Evolutionary conservation across 2,888 invertebrate species (phyloP).

Genomic region (Plutella xylostella): DNA sequence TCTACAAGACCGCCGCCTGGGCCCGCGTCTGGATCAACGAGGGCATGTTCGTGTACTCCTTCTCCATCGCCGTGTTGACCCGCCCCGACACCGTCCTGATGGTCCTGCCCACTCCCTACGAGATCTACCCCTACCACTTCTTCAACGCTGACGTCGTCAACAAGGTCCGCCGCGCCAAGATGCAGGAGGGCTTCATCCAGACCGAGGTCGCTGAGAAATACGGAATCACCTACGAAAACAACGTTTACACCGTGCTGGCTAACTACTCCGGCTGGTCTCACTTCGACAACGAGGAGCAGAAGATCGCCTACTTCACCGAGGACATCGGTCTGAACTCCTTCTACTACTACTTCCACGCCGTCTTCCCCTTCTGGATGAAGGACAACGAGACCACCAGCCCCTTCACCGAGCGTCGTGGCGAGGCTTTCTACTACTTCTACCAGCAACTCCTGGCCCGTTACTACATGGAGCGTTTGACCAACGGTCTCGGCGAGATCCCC

Average conservation of each 20-base stretch:
- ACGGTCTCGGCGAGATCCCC: slow-evolving; percentile 71
- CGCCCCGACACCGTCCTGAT: slow-evolving; percentile 69
- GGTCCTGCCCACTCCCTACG: slow-evolving; percentile 75
- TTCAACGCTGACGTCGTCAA: slow-evolving; percentile 68
- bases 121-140: slow-evolving; percentile 75
- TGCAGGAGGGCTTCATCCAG: slow-evolving; percentile 36
- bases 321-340: slow-evolving; percentile 76
- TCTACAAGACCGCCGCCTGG: slow-evolving; percentile 70
- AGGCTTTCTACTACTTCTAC: slow-evolving; percentile 74
- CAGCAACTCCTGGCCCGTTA: slow-evolving; percentile 77
- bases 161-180: slow-evolving; percentile 49
- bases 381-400: slow-evolving; percentile 50
- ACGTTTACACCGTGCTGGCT: slow-evolving; percentile 60
- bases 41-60: slow-evolving; percentile 72
- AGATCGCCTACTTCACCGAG: slow-evolving; percentile 76
- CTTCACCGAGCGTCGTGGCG: slow-evolving; percentile 71
- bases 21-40: slow-evolving; percentile 72
- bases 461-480: slow-evolving; percentile 75
- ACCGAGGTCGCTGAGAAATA: slow-evolving; percentile 36
- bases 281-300: slow-evolving; percentile 68
- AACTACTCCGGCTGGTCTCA: slow-evolving; percentile 68
- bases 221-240: slow-evolving; percentile 46
- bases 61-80: slow-evolving; percentile 70
- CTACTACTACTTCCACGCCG: slow-evolving; percentile 74
- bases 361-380: slow-evolving; percentile 74